Evolutionary conservation across 2,797 vertebrate genomes (phyloP), one percentile per base, ranked within the genome.

Genomic region (Manis javanica): DNA sequence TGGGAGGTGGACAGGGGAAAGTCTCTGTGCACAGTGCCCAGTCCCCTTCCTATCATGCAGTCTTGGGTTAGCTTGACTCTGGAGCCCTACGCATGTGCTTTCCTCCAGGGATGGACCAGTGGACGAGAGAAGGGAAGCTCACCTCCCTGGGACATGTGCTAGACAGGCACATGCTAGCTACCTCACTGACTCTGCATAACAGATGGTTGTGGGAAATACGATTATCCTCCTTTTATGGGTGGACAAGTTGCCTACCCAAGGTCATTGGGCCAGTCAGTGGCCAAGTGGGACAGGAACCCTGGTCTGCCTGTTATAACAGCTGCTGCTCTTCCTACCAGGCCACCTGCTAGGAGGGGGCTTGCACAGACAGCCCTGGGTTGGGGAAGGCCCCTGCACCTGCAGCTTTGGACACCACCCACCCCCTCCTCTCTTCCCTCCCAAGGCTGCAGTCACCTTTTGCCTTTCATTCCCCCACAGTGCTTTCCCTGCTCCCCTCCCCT

Each of bases 21-120:
- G 42, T 4, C 37, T 5, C 2, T 0, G 0, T 11, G 26, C 13
- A 4, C n/a, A 1, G 7, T 24, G 49, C 53, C n/a, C 8, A 23
- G 68, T 7, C 16, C 23, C 61, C 16, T 29, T 34, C 34, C 90
- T 34, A 24, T 39, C 34, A 29, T 18, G 6, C 9, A 31, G 37
- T 34, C 84, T 29, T 31, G 71, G 57, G 24, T 31, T 37, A 37
- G 69, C 63, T 51, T 29, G 71, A 79, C 66, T 34, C 31, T 13
- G 46, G 59, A 84, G 19, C 21, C 39, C 8, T 1, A 57, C 1
- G 21, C 5, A 31, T 16, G 8, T 39, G 18, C 16, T 19, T 34
- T 5, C 61, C 69, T 74, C 64, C 79, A 39, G n/a, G 29, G 61
- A 24, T 12, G 49, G 51, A 24, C 13, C 34, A 29, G 51, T 23